Base-by-base conservation (phyloP, 2,113 vertebrate genomes). In the Grammomys dolichurus region DNA sequence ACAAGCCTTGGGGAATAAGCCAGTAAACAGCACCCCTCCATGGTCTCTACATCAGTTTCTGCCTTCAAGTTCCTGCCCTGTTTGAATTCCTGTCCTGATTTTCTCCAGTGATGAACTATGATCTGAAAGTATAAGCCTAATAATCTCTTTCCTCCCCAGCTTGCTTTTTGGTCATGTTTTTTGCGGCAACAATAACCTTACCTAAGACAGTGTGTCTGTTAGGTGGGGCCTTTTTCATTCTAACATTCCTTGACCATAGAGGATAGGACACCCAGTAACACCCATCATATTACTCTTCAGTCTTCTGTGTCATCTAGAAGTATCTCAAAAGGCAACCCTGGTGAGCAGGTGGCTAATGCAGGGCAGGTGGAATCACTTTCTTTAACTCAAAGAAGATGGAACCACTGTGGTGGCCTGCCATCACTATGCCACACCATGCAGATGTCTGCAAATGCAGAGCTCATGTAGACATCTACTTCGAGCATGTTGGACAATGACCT, bases 371-470 rank as follows among this genome's bases (percentile, higher is more conserved):
- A 73, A 70, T 4, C 76, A 31, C 43, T 63, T 82, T 51, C 51
- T 51, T 51, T 51, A 11, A 51, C 51, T 51, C 51, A 51, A 51
- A 51, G 51, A 51, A 69, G 40, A 70, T 48, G 80, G 1, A 48
- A 31, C n/a, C 12, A 40, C 4, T 36, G 26, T 16, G 73, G 58
- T 51, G 58, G 58, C 81, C 51, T 72, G 36, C 11, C 5, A 13
- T 8, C 6, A 3, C 3, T 2, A 28, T 3, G 7, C 2, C 17
- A 20, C 4, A n/a, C 58, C 40, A 51, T 31, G 72, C 11, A 54
- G 63, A 26, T 3, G 28, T n/a, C 40, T 9, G 8, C 7, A 40
- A 33, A 75, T 10, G 1, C 40, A 19, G 14, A 77, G 54, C 63
- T 88, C 10, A 48, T 40, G 19, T 16, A 4, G 13, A 56, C 6